Percentiles rank a stretch among this genome's conserved stretches.
phyloP scores from a whole-genome alignment of 1,140 invertebrate species.

The Zaprionus gabonicus region DNA sequence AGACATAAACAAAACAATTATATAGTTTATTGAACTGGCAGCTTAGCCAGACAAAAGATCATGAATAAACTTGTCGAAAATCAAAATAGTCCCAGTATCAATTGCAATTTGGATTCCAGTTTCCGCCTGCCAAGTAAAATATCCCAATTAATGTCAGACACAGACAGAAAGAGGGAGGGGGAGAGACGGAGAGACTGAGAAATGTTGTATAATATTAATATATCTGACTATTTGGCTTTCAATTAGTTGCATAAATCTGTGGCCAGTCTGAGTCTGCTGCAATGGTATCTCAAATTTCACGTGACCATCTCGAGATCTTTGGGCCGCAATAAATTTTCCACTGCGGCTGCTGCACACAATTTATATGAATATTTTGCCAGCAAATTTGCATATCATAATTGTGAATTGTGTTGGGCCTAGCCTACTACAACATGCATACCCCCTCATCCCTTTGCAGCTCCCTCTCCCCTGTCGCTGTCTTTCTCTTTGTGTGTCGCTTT shows the following conservation, averaged over 20 bases:
- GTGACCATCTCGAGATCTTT: constrained; percentile 14
- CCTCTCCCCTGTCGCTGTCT: background rate
- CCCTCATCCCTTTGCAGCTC: no score
- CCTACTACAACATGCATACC: constrained; percentile 19
- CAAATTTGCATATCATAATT: constrained; percentile 63
- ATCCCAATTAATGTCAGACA: background rate
- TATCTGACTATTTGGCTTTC: background rate
- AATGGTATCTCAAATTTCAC: background rate
- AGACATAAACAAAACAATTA: background rate
- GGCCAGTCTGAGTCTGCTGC: background rate
- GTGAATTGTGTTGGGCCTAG: constrained; percentile 42
- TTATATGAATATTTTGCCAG: constrained; percentile 55
- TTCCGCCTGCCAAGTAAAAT: background rate
- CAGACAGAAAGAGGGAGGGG: background rate
- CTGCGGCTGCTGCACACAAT: constrained; percentile 30
- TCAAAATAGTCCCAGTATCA: background rate
- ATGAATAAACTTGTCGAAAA: background rate
- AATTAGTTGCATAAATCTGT: constrained; percentile 3
- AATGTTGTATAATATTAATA: constrained; percentile 6
- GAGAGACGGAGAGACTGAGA: background rate
- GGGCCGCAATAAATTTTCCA: constrained; percentile 28
- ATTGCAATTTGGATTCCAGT: background rate
- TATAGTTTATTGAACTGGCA: background rate
- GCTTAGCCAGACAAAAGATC: background rate
- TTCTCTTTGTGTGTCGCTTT: constrained; percentile 39